Conservation (phyloP, 2,888 invertebrate genomes). For the Phymatocera aterrima region DNA sequence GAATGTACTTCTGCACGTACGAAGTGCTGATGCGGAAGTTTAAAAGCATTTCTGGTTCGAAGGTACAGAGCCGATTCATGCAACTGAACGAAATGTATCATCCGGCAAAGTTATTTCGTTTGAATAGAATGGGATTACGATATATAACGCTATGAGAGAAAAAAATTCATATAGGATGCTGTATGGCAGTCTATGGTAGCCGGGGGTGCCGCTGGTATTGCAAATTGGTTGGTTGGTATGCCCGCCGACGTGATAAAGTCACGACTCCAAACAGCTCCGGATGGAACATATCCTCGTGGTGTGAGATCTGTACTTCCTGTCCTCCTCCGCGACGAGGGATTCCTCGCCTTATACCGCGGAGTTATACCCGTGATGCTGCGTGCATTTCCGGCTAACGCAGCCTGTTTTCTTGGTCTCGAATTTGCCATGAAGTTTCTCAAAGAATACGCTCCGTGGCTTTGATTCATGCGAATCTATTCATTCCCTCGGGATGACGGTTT, state of each 20-base stretch:
- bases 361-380: conserved; percentile 54
- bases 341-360: conserved; percentile 52
- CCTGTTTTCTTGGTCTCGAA: conserved; percentile 57
- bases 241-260: conserved; percentile 57
- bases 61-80: not conserved
- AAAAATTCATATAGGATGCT: conserved; percentile 20
- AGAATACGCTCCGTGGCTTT: conserved; percentile 47
- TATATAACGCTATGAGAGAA: not conserved
- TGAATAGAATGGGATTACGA: too few relatives aligned
- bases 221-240: conserved; percentile 53
- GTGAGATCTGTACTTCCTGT: conserved; percentile 51
- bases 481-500: not conserved
- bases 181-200: conserved; percentile 55
- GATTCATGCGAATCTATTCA: not conserved
- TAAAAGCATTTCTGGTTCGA: not conserved
- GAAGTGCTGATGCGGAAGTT: conserved; percentile 64
- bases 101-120: too few relatives aligned
- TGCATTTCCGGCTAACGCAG: conserved; percentile 56
- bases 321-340: conserved; percentile 53
- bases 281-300: conserved; percentile 51
- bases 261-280: conserved; percentile 53
- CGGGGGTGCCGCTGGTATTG: conserved; percentile 55
- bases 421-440: conserved; percentile 52
- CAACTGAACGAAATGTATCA: not conserved
- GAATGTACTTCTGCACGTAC: conserved; percentile 78